Evolutionary conservation across 2,888 invertebrate genomes (phyloP), one percentile per base, ranked within the genome.

Genomic region (Pyrrhia umbra): DNA sequence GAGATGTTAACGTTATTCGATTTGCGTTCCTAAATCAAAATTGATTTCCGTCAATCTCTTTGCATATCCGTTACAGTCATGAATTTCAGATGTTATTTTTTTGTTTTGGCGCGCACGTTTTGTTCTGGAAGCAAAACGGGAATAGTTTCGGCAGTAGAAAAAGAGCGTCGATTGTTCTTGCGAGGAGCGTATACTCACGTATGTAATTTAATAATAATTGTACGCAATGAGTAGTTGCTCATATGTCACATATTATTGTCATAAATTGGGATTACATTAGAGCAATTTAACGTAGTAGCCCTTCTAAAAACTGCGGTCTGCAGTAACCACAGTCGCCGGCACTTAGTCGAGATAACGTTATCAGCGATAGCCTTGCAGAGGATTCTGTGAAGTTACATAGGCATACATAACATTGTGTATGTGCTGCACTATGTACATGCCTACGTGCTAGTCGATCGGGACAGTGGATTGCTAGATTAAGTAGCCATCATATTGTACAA

Each of bases 341-440:
- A 82, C 78, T 82, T 76, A 80, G 45, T n/a, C 66, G 84, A 92
- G 93, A 93, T 94, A 94, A 92, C 90, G 90, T 90, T 93, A 94
- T 94, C 94, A 90, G 87, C 85, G 89, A 90, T 92, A 93, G 92
- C 94, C 94, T 94, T 89, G 94, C 87, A 85, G 85, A 87, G 88
- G 92, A 93, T 92, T 94, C 93, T 92, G 88, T 90, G 89, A 79
- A 85, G 79, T 79, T 80, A 80, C 78, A 79, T 67, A 75, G 67
- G 54, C 75, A 68, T 69, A 66, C 50, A 60, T 65, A 76, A 13
- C 52, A n/a, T n/a, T n/a, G n/a, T 18, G 9, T 63, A 54, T 56
- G 52, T 74, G 60, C 51, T 23, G 34, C 13, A 34, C 34, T n/a
- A n/a, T 34, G 21, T 42, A 23, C 47, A 21, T 43, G 18, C 46